These are phyloP conservation scores for Orestias chungarensis DNA, from an alignment of 2,797 vertebrate species.

Conservation along the genomic window DNA sequence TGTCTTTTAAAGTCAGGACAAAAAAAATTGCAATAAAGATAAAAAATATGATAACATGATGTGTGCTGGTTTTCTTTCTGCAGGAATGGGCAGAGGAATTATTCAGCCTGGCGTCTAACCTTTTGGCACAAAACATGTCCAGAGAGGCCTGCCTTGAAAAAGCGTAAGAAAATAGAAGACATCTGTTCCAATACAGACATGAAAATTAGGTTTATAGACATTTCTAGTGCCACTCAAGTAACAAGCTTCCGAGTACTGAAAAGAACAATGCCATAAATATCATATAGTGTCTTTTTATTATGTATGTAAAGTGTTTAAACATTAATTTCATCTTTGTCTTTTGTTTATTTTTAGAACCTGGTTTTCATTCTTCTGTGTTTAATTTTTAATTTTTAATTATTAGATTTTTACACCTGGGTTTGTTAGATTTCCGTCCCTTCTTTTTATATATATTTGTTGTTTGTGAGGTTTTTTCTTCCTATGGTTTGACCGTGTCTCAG, in stretches of 20 bases:
- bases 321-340: too few relatives aligned
- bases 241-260: constrained; percentile 9
- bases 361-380: too few relatives aligned
- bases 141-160: constrained; percentile 95
- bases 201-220: constrained; percentile 23
- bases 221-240: not conserved
- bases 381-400: too few relatives aligned
- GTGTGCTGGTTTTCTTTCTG: constrained; percentile 55
- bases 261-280: constrained; percentile 1
- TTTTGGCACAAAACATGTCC: constrained; percentile 96
- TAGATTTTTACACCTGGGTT: too few relatives aligned
- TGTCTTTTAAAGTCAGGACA: not conserved
- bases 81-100: constrained; percentile 97
- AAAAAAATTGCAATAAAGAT: not conserved
- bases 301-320: too few relatives aligned
- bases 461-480: too few relatives aligned
- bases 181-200: constrained; percentile 18
- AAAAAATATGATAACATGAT: constrained; percentile 1
- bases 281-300: not conserved
- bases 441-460: too few relatives aligned
- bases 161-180: constrained; percentile 78
- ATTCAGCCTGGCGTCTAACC: constrained; percentile 93
- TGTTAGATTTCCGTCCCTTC: too few relatives aligned
- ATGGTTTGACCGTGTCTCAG: too few relatives aligned
- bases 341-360: too few relatives aligned